Conservation (phyloP, 2,888 invertebrate genomes). For the Carpatolechia fugitivella region DNA sequence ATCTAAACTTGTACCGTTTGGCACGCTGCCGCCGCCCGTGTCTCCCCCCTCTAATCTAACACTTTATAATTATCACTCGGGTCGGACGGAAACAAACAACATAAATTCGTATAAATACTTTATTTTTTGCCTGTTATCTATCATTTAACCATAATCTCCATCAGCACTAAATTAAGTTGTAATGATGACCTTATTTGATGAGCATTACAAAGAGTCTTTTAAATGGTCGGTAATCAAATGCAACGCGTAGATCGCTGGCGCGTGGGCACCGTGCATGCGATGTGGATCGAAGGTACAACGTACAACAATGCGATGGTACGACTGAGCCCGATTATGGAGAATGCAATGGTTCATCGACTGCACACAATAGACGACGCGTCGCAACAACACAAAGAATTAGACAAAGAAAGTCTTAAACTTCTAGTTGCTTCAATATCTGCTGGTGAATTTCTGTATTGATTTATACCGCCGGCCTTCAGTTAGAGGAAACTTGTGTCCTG, state of each 20-base stretch:
- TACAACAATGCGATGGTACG: neutral
- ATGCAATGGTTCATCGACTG: conserved; percentile 39
- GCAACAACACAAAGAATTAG: neutral
- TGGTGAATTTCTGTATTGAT: neutral
- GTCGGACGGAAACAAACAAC: conserved; percentile 7
- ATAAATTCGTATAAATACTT: neutral
- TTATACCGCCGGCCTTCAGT: no score
- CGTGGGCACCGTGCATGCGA: neutral
- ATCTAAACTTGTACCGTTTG: conserved; percentile 39
- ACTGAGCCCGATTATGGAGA: conserved; percentile 4
- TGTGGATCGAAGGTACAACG: neutral
- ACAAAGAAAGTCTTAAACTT: conserved; percentile 9
- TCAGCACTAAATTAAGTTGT: neutral
- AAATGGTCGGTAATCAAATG: conserved; percentile 2
- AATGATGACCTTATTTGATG: conserved; percentile 9
- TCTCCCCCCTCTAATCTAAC: conserved; percentile 21
- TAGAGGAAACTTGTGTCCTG: no score
- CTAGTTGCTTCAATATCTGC: neutral
- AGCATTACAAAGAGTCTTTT: conserved; percentile 9
- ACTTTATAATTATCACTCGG: conserved; percentile 18
- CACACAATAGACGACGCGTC: conserved; percentile 34
- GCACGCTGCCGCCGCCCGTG: conserved; percentile 35
- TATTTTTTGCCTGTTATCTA: neutral
- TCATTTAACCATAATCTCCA: neutral
- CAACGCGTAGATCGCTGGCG: neutral